These are phyloP conservation scores for Diarsia mendica DNA, from an alignment of 2,888 invertebrate genomes.

Conservation along the genomic window DNA sequence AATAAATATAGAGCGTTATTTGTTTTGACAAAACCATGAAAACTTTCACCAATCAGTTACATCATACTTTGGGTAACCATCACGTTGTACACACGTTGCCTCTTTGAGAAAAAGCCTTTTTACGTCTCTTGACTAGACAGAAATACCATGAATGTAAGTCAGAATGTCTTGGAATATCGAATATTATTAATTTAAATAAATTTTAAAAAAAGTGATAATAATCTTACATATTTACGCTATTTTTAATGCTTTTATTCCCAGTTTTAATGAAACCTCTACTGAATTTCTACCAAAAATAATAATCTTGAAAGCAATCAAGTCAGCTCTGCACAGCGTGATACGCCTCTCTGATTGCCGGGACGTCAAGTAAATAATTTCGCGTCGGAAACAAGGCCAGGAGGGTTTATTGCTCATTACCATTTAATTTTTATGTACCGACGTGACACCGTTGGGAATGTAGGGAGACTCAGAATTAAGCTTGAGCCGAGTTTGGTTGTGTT, in stretches of 20 bases:
- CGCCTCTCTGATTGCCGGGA: constrained; percentile 19
- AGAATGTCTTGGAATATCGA: not conserved
- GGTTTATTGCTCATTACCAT: constrained; percentile 57
- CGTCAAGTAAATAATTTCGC: constrained; percentile 42
- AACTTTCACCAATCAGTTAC: too few relatives aligned
- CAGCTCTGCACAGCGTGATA: not conserved
- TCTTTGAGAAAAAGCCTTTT: too few relatives aligned
- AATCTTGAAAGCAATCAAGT: constrained; percentile 29
- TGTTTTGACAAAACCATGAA: not conserved
- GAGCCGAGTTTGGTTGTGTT: constrained; percentile 3
- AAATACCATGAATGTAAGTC: too few relatives aligned
- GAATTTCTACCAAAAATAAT: not conserved
- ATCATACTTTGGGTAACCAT: too few relatives aligned
- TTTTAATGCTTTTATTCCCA: not conserved
- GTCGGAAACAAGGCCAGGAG: constrained; percentile 46
- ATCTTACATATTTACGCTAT: not conserved
- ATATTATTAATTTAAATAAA: not conserved
- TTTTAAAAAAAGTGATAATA: not conserved
- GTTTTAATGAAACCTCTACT: not conserved
- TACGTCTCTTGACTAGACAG: too few relatives aligned
- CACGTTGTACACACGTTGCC: too few relatives aligned
- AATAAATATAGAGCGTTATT: too few relatives aligned
- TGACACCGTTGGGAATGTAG: constrained; percentile 39
- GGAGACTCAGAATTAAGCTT: constrained; percentile 26
- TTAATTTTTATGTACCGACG: constrained; percentile 59